Evolutionary conservation across 2,888 invertebrate genomes (phyloP), one percentile per base, ranked within the genome.

Genomic region (Epistrophe grossulariae): DNA sequence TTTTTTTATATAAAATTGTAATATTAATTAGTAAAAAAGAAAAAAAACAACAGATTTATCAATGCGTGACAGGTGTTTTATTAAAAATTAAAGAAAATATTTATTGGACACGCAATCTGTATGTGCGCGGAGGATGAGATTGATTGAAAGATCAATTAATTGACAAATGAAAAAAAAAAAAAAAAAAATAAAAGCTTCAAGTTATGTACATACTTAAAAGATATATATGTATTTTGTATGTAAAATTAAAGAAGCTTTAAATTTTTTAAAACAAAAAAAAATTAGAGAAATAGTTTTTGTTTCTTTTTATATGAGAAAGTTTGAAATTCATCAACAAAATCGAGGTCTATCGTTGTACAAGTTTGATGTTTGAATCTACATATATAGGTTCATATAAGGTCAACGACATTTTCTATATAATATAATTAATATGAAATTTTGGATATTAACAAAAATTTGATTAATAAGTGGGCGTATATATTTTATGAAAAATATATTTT

Each of bases 11-110:
- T 64, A 72, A 73, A 78, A 81, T 85, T 81, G 59, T 79, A 85
- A 85, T 85, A 70, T 79, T 79, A 59, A 85, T 79, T 74, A 74
- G 24, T 24, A 50, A 50, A 40, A 70, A 28, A 19, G 45, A 50
- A 40, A 70, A 28, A 19, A 70, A 60, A 57, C 13, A 38, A 68
- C 4, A 48, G 64, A 78, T 81, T 55, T 78, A 78, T 85, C 81
- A 73, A 68, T 64, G 3, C 24, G 73, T 78, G 84, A 78, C 77
- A 81, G 81, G 84, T 78, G 81, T 77, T 78, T 81, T 74, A 70
- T 70, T 73, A 70, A 81, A 74, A 78, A 73, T 78, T 79, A 45
- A 71, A 60, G 62, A 59, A 57, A 76, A 72, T 55, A 80, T 80
- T 84, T 71, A 80, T 80, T 55, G 55, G n/a, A 43, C 72, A 57